Base-by-base conservation (phyloP, 2,888 invertebrate species). In the Tipula vernalis region DNA sequence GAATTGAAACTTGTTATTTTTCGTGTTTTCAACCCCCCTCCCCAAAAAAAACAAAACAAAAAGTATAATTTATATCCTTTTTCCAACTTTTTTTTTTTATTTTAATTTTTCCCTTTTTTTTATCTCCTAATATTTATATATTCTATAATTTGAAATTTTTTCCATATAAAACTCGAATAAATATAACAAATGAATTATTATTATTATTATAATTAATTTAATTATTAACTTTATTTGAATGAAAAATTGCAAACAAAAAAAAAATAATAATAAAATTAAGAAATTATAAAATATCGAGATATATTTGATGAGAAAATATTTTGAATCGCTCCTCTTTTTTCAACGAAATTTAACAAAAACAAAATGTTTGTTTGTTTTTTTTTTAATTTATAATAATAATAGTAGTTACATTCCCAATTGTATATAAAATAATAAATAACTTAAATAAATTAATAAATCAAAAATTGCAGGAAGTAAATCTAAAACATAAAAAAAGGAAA, bases 321-420 rank as follows among this genome's bases (percentile, higher is more conserved):
- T 71, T 71, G 71, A 28, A 15, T 15, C 71, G 12, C 71, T 71
- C 71, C 71, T 71, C 71, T 71, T 71, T 71, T 51, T 71, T 10
- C 71, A 71, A 71, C 71, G 71, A 71, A 71, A 28, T 71, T 51
- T 85, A 85, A 85, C 36, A 85, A 42, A 41, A 86, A 86, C 13
- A 86, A 86, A 42, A 86, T 13, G n/a, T 39, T 28, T 39, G 2
- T 39, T 84, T 84, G 39, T 84, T 84, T 3, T 84, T 84, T 84
- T 51, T 84, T 84, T 12, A 39, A 86, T 86, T 36, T 39, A 28
- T 47, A 86, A 47, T 47, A 86, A 86, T 47, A 86, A 87, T 86
- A 86, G 86, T 87, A 87, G 86, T 87, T 87, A 87, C 87, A 87
- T 87, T 87, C 87, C 87, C 86, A 87, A 71, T 71, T 87, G 87